Evolutionary conservation across 2,797 vertebrate species (phyloP).

Genomic region (Sebastes taczanowskii): DNA sequence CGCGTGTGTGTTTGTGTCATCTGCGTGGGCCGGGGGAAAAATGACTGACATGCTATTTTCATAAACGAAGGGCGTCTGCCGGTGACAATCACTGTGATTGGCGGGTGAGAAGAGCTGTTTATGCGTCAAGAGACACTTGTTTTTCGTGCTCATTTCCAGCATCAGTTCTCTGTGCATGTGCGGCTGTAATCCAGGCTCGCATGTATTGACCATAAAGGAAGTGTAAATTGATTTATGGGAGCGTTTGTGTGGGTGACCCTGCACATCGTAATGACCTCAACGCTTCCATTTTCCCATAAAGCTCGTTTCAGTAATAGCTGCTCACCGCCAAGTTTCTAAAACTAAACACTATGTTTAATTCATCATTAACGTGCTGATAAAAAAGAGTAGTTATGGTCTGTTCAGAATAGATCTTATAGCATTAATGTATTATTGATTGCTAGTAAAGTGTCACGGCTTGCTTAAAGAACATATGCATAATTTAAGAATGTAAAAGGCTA

Average conservation of each 20-base stretch:
- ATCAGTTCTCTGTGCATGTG: constrained; percentile 30
- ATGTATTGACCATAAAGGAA: constrained; percentile 70
- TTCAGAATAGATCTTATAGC: constrained; percentile 34
- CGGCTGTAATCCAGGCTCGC: constrained; percentile 35
- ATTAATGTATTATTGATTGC: constrained; percentile 56
- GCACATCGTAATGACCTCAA: constrained; percentile 36
- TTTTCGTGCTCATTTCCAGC: constrained; percentile 30
- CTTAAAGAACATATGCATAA: constrained; percentile 59
- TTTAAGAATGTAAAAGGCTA: constrained; percentile 38
- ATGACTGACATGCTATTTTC: constrained; percentile 68
- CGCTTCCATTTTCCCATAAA: constrained; percentile 43
- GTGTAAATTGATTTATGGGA: constrained; percentile 67
- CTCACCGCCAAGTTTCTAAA: constrained; percentile 26
- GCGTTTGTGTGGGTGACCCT: constrained; percentile 44
- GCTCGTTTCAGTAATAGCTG: neutral
- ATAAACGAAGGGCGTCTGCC: constrained; percentile 56
- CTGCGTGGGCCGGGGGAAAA: constrained; percentile 35
- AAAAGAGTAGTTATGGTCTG: constrained; percentile 20
- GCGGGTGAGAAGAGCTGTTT: constrained; percentile 61
- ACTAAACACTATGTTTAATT: constrained; percentile 21
- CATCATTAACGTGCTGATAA: constrained; percentile 57
- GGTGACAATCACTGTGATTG: constrained; percentile 70
- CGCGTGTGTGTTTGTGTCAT: constrained; percentile 13
- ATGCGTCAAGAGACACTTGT: constrained; percentile 43
- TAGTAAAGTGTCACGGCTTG: constrained; percentile 33